These are phyloP conservation scores for Anthopleura sola DNA, from an alignment of 64 coral and sea anemone genomes.

Conservation along the genomic window DNA sequence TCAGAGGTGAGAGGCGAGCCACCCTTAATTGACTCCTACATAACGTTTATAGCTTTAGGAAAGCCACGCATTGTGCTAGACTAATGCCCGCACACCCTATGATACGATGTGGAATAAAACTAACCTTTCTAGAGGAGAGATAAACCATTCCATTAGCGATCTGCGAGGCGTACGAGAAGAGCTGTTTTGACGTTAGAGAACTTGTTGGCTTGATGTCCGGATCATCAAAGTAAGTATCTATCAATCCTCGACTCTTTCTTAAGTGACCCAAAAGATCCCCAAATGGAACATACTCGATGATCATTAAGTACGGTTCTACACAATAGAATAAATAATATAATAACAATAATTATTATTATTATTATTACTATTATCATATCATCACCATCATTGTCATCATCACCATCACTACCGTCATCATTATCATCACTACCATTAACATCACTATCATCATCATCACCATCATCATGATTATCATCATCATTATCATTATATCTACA, in stretches of 20 bases:
- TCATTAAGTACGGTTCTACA: conserved; percentile 61
- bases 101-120: too few species aligned
- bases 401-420: too few species aligned
- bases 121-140: conserved; percentile 76
- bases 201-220: conserved; percentile 69
- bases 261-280: conserved; percentile 78
- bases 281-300: conserved; percentile 69
- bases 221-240: conserved; percentile 76
- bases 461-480: too few species aligned
- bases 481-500: too few species aligned
- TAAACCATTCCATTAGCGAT: conserved; percentile 87
- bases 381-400: background rate
- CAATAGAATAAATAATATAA: background rate
- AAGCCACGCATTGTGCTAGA: too few species aligned
- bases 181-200: conserved; percentile 57
- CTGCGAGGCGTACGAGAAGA: conserved; percentile 57
- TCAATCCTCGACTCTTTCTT: conserved; percentile 72
- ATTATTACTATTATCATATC: too few species aligned
- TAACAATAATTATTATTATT: background rate
- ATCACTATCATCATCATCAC: too few species aligned
- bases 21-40: too few species aligned
- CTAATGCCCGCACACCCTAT: too few species aligned
- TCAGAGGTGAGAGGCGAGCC: background rate
- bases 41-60: too few species aligned
- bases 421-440: too few species aligned